Conservation (phyloP, 92 coral and sea anemone genomes). For the Parazoanthus swiftii region DNA sequence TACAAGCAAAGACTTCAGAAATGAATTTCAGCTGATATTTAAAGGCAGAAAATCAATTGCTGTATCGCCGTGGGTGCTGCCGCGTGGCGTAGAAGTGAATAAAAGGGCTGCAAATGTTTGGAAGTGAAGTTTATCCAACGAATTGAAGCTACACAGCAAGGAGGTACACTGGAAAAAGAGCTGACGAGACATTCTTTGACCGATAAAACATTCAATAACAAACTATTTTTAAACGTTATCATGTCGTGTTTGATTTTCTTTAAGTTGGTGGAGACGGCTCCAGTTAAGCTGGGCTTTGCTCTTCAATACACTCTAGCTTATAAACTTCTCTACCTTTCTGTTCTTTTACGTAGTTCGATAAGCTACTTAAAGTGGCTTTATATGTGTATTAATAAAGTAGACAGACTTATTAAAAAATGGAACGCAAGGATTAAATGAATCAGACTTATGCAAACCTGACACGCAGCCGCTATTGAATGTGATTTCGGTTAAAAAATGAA, state of each 20-base stretch:
- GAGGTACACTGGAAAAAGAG: background rate
- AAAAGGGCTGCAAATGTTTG: background rate
- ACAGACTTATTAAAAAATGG: background rate
- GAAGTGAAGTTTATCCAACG: background rate
- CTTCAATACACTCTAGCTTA: background rate
- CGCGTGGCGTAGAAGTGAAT: background rate
- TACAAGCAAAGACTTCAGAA: constrained; percentile 14
- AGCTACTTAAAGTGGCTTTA: too few species aligned
- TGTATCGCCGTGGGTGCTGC: background rate
- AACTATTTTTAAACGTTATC: background rate
- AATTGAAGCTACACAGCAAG: background rate
- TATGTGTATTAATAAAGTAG: background rate
- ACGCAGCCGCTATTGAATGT: background rate
- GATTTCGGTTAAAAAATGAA: background rate
- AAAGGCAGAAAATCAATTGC: background rate
- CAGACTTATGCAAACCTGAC: background rate
- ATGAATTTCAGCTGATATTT: constrained; percentile 11
- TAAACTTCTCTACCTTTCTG: too few species aligned
- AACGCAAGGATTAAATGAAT: background rate
- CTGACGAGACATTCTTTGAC: background rate
- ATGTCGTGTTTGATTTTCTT: background rate
- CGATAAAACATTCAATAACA: background rate
- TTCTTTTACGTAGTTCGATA: background rate
- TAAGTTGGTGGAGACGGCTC: background rate
- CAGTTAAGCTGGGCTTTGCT: background rate